Evolutionary conservation across 2,797 vertebrate genomes (phyloP).

Genomic region (Geotrypetes seraphini): DNA sequence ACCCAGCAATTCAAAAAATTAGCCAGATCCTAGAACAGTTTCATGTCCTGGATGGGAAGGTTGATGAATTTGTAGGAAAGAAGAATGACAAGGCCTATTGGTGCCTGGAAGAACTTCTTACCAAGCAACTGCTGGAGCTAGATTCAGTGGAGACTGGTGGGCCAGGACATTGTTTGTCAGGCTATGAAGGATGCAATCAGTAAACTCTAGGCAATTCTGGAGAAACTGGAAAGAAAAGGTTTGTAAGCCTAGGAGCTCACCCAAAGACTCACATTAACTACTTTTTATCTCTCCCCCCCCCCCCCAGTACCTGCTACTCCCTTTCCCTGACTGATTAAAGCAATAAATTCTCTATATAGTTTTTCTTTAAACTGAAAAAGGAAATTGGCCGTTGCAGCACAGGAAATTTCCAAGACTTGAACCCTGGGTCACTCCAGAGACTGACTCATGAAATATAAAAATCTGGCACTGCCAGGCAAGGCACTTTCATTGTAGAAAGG

Average conservation of each 20-base stretch:
- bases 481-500: too few relatives aligned
- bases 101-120: conserved; percentile 88
- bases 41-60: conserved; percentile 78
- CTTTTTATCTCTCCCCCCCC: too few relatives aligned
- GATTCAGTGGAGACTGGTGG: conserved; percentile 92
- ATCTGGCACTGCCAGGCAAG: conserved; percentile 4
- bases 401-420: too few relatives aligned
- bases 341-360: conserved; percentile 37
- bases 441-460: conserved; percentile 13
- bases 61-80: conserved; percentile 87
- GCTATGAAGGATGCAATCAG: conserved; percentile 87
- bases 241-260: too few relatives aligned
- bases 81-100: conserved; percentile 89
- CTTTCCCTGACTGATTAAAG: conserved; percentile 37
- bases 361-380: conserved; percentile 16
- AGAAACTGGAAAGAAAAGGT: conserved; percentile 87
- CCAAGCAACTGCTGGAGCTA: conserved; percentile 89
- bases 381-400: neutral
- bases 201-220: conserved; percentile 86
- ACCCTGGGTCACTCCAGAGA: conserved; percentile 15
- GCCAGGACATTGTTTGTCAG: conserved; percentile 77
- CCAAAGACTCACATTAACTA: too few relatives aligned
- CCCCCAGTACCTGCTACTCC: too few relatives aligned
- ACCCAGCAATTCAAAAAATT: conserved; percentile 72
- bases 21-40: conserved; percentile 70